Conservation (phyloP, 64 coral and sea anemone species). For the Porites lutea region DNA sequence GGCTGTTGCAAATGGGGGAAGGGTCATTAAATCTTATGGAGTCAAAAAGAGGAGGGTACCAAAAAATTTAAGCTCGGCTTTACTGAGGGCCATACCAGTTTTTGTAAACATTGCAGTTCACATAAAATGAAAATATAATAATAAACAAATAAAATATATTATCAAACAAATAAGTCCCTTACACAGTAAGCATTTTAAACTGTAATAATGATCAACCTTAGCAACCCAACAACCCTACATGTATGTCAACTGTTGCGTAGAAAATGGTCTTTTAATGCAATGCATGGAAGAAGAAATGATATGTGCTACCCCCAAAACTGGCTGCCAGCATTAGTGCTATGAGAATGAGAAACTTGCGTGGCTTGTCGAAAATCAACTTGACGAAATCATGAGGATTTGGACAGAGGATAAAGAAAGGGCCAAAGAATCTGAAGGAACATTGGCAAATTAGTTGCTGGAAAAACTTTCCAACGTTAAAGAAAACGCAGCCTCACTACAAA, state of each 20-base stretch:
- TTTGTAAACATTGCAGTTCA: too few species aligned
- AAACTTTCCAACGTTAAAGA: slow-evolving; percentile 33
- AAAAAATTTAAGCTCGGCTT: too few species aligned
- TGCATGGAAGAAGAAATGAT: slow-evolving; percentile 53
- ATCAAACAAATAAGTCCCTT: too few species aligned
- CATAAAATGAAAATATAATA: too few species aligned
- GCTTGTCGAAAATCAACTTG: slow-evolving; percentile 15
- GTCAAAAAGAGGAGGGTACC: background rate
- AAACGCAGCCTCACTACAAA: slow-evolving; percentile 52
- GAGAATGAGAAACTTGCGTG: slow-evolving; percentile 31
- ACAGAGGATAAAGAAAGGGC: slow-evolving; percentile 5
- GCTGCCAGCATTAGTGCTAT: slow-evolving; percentile 32
- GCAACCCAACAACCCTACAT: too few species aligned
- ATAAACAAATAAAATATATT: too few species aligned
- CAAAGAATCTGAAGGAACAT: slow-evolving; percentile 34
- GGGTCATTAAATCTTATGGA: slow-evolving; percentile 6
- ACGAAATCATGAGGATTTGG: background rate
- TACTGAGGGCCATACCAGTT: too few species aligned
- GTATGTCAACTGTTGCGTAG: too few species aligned
- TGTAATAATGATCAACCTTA: background rate
- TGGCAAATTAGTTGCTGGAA: slow-evolving; percentile 29
- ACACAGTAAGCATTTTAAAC: too few species aligned
- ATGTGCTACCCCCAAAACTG: slow-evolving; percentile 40
- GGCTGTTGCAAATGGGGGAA: slow-evolving; percentile 13
- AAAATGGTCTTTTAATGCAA: too few species aligned